Conservation (phyloP, 2,797 vertebrate genomes). For the Trichosurus vulpecula region DNA sequence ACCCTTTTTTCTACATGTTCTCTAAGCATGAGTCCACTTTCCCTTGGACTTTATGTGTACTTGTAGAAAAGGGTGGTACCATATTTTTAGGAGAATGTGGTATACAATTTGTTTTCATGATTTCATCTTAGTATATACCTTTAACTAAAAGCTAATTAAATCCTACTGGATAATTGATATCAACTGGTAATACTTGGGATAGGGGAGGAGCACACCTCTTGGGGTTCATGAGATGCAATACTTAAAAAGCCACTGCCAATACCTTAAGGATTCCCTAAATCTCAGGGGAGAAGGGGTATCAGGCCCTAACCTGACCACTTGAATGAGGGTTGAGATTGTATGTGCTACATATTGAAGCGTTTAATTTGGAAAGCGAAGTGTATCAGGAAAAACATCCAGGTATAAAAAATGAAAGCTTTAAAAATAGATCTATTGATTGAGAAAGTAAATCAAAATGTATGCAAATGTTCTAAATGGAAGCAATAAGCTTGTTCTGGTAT, state of each 20-base stretch:
- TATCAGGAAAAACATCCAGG: neutral
- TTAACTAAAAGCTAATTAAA: neutral
- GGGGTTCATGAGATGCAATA: neutral
- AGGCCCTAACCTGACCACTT: neutral
- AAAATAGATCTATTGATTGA: neutral
- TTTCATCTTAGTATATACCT: neutral
- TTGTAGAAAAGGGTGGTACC: neutral
- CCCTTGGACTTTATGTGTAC: neutral
- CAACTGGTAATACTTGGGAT: neutral
- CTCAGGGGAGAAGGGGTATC: neutral
- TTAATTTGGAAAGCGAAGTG: neutral
- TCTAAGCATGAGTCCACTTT: neutral
- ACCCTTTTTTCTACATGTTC: neutral
- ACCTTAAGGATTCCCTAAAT: neutral
- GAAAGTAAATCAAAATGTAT: neutral
- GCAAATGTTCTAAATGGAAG: neutral
- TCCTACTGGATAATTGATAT: neutral
- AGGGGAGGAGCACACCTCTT: neutral
- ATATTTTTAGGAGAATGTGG: neutral
- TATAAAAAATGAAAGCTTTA: neutral
- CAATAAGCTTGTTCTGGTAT: conserved; percentile 12
- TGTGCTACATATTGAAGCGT: neutral
- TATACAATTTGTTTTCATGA: neutral
- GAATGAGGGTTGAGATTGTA: neutral
- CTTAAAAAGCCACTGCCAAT: neutral